phyloP scores from a whole-genome alignment of 2,888 invertebrate genomes.

The Reticulitermes lucifugus region DNA sequence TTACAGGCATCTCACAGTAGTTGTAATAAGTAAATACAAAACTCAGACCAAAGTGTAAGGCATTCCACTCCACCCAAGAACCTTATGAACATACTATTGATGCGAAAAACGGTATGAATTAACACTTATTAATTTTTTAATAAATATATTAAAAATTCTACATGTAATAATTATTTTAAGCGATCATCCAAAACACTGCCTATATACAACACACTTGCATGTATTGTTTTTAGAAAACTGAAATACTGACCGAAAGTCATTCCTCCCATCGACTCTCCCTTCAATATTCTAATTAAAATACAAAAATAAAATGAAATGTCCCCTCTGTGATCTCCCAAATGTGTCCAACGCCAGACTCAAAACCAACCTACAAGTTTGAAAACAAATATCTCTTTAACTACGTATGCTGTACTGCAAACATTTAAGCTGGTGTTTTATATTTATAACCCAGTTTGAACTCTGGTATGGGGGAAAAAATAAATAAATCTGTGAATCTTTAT shows the following conservation, averaged over 20 bases:
- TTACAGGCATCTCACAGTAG: too few species aligned
- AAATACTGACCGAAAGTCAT: constrained; percentile 35
- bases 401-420: background rate
- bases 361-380: background rate
- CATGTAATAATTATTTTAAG: constrained; percentile 11
- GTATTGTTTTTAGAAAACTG: background rate
- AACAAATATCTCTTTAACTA: background rate
- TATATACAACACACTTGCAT: background rate
- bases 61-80: background rate
- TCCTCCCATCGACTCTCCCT: background rate
- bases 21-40: too few species aligned
- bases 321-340: constrained; percentile 10
- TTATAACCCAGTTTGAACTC: background rate
- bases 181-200: constrained; percentile 13
- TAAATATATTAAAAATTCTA: constrained; percentile 37
- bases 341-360: constrained; percentile 9
- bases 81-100: background rate
- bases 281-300: constrained; percentile 9
- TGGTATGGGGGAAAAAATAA: background rate
- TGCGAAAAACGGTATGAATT: background rate
- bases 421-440: background rate
- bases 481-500: background rate
- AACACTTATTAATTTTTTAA: constrained; percentile 40
- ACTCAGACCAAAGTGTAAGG: background rate
- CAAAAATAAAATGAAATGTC: constrained; percentile 13